Conservation (phyloP, 1,140 invertebrate genomes). For the Aphidius ervi region DNA sequence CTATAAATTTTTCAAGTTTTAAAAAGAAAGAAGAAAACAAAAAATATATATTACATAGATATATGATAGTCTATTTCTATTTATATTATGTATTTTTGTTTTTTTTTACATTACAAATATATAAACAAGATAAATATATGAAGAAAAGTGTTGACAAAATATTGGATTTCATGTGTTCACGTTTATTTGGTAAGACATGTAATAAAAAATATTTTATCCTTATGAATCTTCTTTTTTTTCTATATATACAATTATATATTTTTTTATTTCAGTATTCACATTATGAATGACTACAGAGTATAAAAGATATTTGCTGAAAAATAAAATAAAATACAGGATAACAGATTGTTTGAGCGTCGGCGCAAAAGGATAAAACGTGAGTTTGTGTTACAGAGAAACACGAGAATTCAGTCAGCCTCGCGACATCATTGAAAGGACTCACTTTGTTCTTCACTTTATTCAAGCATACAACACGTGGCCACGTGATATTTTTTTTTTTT, state of each 20-base stretch:
- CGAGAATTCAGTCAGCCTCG: conserved; percentile 7
- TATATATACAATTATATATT: no score
- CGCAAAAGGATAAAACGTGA: conserved; percentile 13
- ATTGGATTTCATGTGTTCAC: conserved; percentile 19
- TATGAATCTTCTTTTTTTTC: no score
- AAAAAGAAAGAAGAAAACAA: no score
- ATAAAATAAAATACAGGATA: not conserved
- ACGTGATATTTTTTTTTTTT: not conserved
- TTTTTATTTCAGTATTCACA: no score
- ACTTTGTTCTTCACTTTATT: not conserved
- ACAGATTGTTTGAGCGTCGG: conserved; percentile 4
- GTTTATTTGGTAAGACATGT: conserved; percentile 11
- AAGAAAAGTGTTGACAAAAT: conserved; percentile 17
- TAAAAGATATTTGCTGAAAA: no score
- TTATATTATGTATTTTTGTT: not conserved
- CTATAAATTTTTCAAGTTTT: no score
- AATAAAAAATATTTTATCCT: no score
- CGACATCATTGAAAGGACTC: conserved; percentile 12
- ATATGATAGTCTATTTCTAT: not conserved
- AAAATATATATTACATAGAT: no score
- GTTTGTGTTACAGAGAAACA: not conserved
- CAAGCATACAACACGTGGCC: conserved; percentile 16
- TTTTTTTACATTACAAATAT: not conserved
- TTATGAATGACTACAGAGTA: no score
- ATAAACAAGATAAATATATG: conserved; percentile 2